Percentiles rank a stretch among this genome's conserved stretches.
Conservation (phyloP, 2,113 vertebrate species). For the Vireo altiloquus region DNA sequence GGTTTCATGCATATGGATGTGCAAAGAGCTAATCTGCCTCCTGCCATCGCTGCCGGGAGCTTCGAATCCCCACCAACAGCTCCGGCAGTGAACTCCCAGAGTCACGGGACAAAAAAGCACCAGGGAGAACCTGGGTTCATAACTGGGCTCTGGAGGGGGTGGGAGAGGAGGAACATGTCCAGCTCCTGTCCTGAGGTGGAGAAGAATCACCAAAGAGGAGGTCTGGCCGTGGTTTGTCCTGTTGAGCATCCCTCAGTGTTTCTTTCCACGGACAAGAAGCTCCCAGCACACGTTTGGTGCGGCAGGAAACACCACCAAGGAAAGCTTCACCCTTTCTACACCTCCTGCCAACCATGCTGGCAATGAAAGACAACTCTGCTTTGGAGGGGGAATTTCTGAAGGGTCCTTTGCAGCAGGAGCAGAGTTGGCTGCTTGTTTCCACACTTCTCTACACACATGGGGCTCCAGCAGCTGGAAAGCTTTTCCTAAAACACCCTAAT, state of each 20-base stretch:
- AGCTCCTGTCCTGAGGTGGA: background rate
- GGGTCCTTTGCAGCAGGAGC: background rate
- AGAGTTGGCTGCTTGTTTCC: background rate
- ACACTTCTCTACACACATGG: background rate
- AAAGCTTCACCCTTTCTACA: background rate
- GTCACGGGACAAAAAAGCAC: background rate
- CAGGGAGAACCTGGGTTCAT: background rate
- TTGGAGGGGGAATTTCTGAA: background rate
- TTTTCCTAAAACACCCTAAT: background rate
- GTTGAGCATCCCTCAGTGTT: background rate
- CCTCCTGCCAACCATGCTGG: fast-evolving
- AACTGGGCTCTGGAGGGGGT: background rate
- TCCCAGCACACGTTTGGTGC: background rate
- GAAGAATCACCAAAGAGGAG: background rate
- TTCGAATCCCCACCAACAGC: background rate
- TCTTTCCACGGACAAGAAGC: background rate
- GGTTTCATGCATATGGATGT: constrained; percentile 63
- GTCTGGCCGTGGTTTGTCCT: background rate
- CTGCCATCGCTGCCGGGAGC: background rate
- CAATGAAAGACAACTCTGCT: background rate
- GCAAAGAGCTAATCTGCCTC: constrained; percentile 41
- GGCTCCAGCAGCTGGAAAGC: background rate
- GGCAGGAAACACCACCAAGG: background rate
- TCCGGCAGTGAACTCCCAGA: background rate
- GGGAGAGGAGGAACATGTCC: background rate